A percentile compares a stretch with the other conserved stretches of the same genome.
Evolutionary conservation across 53 echinoderm and acorn worm genomes (phyloP).

Genomic region (Holothuria leucospilota): DNA sequence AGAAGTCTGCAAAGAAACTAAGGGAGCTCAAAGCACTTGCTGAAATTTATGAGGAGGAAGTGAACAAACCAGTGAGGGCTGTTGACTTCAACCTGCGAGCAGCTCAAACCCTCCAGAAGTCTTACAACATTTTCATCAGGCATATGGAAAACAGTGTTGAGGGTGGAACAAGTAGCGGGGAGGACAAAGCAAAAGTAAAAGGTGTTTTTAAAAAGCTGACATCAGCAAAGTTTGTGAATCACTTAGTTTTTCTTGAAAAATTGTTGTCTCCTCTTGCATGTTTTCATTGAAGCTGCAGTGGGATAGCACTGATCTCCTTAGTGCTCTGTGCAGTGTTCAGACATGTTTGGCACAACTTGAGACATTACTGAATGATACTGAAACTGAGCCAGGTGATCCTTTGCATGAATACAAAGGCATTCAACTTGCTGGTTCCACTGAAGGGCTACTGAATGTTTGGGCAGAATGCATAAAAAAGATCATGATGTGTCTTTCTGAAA

Average conservation of each 20-base stretch:
- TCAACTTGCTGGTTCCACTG: no score
- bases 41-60: constrained; percentile 55
- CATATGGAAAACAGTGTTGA: constrained; percentile 24
- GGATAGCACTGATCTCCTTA: constrained; percentile 4
- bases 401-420: no score
- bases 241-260: constrained; percentile 24
- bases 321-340: no score
- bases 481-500: no score
- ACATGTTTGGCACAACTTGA: no score
- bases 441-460: no score
- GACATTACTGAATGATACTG: no score
- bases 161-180: no score
- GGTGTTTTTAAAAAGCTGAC: no score
- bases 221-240: constrained; percentile 41
- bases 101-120: constrained; percentile 37
- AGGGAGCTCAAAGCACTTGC: constrained; percentile 40
- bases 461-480: no score
- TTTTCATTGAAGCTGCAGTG: constrained; percentile 47
- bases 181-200: no score
- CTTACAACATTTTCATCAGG: constrained; percentile 41
- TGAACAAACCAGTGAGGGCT: constrained; percentile 50
- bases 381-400: no score
- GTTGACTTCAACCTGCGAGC: constrained; percentile 38
- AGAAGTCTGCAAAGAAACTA: constrained; percentile 52
- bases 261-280: constrained; percentile 39